These are phyloP conservation scores for Arremon brunneinucha DNA, from an alignment of 2,797 vertebrate species.

Conservation along the genomic window DNA sequence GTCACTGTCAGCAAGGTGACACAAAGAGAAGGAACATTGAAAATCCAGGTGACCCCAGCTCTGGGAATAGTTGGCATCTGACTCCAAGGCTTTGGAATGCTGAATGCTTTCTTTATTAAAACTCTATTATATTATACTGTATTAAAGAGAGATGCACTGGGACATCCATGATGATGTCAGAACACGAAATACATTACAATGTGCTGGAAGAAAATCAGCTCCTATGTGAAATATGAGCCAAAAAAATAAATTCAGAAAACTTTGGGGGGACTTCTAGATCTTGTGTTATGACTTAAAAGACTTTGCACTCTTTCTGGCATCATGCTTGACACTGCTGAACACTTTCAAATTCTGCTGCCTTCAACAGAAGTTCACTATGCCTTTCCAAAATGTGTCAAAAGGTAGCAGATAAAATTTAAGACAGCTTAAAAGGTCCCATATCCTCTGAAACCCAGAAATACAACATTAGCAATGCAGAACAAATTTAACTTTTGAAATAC, in stretches of 20 bases:
- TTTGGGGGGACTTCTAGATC: neutral
- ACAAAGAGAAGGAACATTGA: neutral
- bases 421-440: neutral
- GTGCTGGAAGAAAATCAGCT: neutral
- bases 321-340: neutral
- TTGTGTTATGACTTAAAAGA: neutral
- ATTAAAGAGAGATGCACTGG: neutral
- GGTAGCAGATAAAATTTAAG: neutral
- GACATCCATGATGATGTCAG: neutral
- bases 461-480: neutral
- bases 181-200: neutral
- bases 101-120: neutral
- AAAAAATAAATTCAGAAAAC: accelerated
- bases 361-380: neutral
- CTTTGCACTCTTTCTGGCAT: neutral
- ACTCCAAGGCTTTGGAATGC: neutral
- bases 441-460: neutral
- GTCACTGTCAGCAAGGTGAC: neutral
- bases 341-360: neutral
- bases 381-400: slow-evolving; percentile 3
- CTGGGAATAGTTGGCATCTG: neutral
- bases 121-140: neutral
- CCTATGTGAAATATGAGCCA: neutral
- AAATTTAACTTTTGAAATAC: neutral
- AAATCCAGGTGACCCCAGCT: neutral